Evolutionary conservation across 2,888 invertebrate species (phyloP), one percentile per base, ranked within the genome.

Genomic region (Nomada fabriciana): DNA sequence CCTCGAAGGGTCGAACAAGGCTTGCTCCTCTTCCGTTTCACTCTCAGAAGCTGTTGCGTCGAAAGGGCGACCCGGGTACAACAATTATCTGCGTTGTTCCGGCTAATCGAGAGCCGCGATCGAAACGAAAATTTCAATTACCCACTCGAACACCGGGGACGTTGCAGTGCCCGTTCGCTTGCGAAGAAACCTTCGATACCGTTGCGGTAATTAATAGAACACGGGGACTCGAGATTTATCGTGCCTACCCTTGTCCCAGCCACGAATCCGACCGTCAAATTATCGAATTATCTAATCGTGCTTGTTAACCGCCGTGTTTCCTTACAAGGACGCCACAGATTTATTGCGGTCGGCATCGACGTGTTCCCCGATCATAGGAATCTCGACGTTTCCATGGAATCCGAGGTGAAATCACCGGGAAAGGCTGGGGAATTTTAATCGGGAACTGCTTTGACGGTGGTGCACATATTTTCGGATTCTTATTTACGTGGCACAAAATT

Each of bases 231-330:
- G 36, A 47, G 53, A 50, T 67, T 67, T 72, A 76, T 76, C 71
- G 76, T 57, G 70, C 50, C 50, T 59, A 64, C 55, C 77, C 65
- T 60, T 47, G 69, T 63, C 55, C 65, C 59, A 5, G 53, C 64
- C 47, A 25, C 42, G 36, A 13, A 52, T 72, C 69, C 64, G 25
- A 29, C 18, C 64, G 42, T 75, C 76, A 68, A 76, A 82, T 82
- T 82, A 82, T 81, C 82, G 73, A 77, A 76, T 81, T 83, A 83
- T 83, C 82, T 83, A 83, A 83, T 83, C 82, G 72, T 1, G 77
- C 82, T 77, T 75, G 82, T 81, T 83, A 76, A 73, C 71, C 36
- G 71, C 67, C 42, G 65, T 64, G 80, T 60, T 82, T 42, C 68
- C 42, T n/a, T 61, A 36, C 20, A 36, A 13, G 20, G 36, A 11